phyloP scores from a whole-genome alignment of 2,113 vertebrate species.

The Boulengeromyrus knoepffleri region DNA sequence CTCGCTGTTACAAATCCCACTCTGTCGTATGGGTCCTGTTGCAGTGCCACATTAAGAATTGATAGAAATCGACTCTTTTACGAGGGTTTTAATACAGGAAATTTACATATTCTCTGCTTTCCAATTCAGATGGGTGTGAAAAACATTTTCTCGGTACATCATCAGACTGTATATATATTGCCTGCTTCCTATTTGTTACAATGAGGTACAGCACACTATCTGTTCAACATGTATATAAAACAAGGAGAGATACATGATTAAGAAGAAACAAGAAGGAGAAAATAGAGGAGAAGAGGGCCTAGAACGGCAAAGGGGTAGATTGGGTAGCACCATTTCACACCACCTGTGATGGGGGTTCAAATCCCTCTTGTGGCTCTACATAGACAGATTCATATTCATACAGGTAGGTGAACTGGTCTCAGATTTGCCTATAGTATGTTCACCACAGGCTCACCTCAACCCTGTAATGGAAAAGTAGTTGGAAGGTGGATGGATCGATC shows the following conservation, averaged over 20 bases:
- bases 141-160: background rate
- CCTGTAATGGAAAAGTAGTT: background rate
- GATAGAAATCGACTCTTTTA: background rate
- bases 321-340: background rate
- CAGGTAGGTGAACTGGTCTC: background rate
- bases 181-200: background rate
- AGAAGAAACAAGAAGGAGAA: background rate
- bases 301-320: background rate
- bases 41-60: constrained; percentile 2
- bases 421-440: background rate
- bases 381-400: background rate
- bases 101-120: background rate
- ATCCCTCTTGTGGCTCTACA: background rate
- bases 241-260: background rate
- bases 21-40: background rate
- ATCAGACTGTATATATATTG: background rate
- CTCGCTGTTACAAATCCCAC: no score
- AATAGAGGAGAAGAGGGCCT: background rate
- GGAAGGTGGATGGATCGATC: background rate
- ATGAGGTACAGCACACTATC: background rate
- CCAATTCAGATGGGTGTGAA: background rate
- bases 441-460: background rate
- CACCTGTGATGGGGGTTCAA: background rate
- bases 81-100: background rate
- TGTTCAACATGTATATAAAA: background rate